phyloP scores from a whole-genome alignment of 2,797 vertebrate genomes.

The Jordanella pulchra region DNA sequence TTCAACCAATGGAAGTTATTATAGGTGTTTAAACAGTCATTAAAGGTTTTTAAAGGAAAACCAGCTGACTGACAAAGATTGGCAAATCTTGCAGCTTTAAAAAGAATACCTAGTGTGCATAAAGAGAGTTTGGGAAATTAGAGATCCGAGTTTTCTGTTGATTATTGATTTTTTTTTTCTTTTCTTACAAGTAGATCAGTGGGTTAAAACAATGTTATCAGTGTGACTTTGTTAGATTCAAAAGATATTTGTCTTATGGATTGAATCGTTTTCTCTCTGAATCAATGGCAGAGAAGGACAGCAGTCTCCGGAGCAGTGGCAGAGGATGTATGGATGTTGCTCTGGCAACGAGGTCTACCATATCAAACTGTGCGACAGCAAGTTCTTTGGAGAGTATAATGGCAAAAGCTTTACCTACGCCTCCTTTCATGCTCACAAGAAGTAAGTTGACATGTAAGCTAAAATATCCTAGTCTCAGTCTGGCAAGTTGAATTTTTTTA shows the following conservation, averaged over 20 bases:
- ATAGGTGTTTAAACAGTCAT: constrained; percentile 27
- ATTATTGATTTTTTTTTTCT: background rate
- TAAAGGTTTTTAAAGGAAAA: constrained; percentile 17
- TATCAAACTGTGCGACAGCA: constrained; percentile 93
- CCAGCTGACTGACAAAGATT: constrained; percentile 32
- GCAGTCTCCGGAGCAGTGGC: constrained; percentile 94
- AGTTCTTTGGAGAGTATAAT: constrained; percentile 96
- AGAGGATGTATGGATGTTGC: constrained; percentile 95
- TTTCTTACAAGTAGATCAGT: background rate
- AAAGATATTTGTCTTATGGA: background rate
- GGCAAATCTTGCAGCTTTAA: constrained; percentile 25
- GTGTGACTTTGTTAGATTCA: background rate
- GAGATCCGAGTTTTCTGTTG: constrained; percentile 1
- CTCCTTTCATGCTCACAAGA: constrained; percentile 97
- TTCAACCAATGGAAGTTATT: constrained; percentile 16
- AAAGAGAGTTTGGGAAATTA: background rate
- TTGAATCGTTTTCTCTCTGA: constrained; percentile 10
- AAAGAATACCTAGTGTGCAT: background rate
- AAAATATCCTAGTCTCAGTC: constrained; percentile 28
- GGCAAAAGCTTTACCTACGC: constrained; percentile 98
- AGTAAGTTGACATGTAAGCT: constrained; percentile 80
- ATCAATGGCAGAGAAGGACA: constrained; percentile 87
- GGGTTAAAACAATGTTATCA: background rate
- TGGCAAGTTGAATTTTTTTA: background rate
- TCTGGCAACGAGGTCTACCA: constrained; percentile 98